Evolutionary conservation across 2,797 vertebrate species (phyloP).

Genomic region (Euthynnus affinis): DNA sequence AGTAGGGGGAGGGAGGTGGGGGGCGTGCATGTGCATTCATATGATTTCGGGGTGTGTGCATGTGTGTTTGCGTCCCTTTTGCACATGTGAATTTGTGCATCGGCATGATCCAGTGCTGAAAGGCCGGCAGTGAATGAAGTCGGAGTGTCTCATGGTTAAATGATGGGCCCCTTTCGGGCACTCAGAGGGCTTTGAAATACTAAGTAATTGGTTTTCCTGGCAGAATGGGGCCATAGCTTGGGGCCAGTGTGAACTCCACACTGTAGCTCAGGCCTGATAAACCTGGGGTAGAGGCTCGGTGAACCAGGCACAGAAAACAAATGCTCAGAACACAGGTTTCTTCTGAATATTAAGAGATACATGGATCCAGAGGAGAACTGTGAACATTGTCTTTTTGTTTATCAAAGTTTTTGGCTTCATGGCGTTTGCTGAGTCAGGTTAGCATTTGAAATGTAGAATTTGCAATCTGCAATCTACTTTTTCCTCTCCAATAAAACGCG

Average conservation of each 20-base stretch:
- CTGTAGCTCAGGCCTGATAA: slow-evolving; percentile 46
- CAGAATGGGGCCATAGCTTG: slow-evolving; percentile 80
- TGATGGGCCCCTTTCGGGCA: slow-evolving; percentile 72
- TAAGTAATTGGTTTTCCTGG: slow-evolving; percentile 84
- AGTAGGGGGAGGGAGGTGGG: accelerated
- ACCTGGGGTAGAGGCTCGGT: slow-evolving; percentile 19
- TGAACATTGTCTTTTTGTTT: not conserved
- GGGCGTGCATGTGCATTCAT: not conserved
- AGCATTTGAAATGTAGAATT: not conserved
- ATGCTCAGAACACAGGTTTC: slow-evolving; percentile 12
- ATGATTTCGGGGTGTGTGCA: not conserved
- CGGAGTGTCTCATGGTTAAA: slow-evolving; percentile 79
- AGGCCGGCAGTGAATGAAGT: slow-evolving; percentile 66
- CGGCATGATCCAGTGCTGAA: slow-evolving; percentile 32
- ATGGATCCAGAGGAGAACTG: not conserved
- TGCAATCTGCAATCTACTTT: not conserved
- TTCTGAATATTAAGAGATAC: not conserved
- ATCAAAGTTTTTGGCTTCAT: not conserved
- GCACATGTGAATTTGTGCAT: slow-evolving; percentile 10
- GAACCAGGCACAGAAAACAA: slow-evolving; percentile 4
- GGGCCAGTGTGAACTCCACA: slow-evolving; percentile 57
- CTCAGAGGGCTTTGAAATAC: slow-evolving; percentile 73
- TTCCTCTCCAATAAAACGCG: not conserved
- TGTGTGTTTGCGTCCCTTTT: not conserved
- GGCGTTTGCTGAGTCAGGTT: not conserved